These are phyloP conservation scores for Nymphicus hollandicus DNA, from an alignment of 2,113 vertebrate species.

Conservation along the genomic window DNA sequence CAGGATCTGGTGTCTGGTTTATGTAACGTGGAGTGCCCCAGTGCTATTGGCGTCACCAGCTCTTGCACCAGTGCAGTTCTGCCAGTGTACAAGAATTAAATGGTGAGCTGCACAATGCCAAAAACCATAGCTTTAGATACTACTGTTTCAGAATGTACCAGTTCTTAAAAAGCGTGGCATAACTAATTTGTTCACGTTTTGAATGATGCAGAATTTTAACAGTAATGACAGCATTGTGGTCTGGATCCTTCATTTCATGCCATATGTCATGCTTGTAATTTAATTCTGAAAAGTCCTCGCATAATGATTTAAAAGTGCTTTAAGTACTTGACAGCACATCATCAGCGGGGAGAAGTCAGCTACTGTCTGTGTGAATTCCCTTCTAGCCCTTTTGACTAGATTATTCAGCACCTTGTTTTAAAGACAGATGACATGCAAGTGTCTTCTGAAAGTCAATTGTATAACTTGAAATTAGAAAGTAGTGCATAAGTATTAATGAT, in stretches of 20 bases:
- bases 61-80: not conserved
- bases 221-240: constrained; percentile 48
- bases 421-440: constrained; percentile 32
- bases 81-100: not conserved
- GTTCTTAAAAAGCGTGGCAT: not conserved
- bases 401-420: constrained; percentile 59
- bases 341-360: not conserved
- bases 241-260: constrained; percentile 45
- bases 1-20: not conserved
- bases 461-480: not conserved
- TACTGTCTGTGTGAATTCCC: constrained; percentile 36
- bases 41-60: not conserved
- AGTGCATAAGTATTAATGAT: not conserved
- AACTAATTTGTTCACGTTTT: not conserved
- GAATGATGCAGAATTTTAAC: constrained; percentile 31
- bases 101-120: not conserved
- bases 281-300: constrained; percentile 49
- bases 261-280: constrained; percentile 54
- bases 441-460: constrained; percentile 9
- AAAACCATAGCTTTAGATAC: not conserved
- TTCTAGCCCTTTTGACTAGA: constrained; percentile 34
- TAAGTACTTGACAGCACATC: constrained; percentile 42
- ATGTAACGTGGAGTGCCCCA: not conserved
- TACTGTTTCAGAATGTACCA: not conserved
- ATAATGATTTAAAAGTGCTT: constrained; percentile 55